Percentiles rank a stretch among this genome's conserved stretches.
Conservation (phyloP, 53 echinoderm and acorn worm species). For the Stichopus horrens region DNA sequence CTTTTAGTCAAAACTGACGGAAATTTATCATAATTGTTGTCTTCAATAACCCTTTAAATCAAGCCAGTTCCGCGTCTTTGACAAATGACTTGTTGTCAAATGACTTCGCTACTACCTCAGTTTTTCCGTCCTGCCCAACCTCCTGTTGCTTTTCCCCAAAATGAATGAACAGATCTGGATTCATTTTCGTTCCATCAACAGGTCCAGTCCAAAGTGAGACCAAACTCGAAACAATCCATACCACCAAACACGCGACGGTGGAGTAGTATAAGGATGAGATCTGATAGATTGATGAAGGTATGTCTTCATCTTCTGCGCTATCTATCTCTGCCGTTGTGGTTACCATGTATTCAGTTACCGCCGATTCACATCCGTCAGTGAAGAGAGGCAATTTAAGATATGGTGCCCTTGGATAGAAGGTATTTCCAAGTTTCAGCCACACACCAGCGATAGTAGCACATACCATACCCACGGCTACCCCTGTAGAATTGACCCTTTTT, state of each 20-base stretch:
- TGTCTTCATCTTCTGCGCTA: neutral
- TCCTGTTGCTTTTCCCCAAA: no score
- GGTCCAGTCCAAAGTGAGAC: neutral
- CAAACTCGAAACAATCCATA: neutral
- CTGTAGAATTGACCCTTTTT: neutral
- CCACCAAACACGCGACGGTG: neutral
- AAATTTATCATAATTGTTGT: no score
- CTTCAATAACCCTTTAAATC: no score
- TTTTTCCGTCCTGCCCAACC: no score
- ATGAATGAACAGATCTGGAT: no score
- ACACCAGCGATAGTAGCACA: neutral
- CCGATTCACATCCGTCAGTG: neutral
- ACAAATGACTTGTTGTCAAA: no score
- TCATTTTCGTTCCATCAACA: no score
- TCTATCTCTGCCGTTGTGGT: no score
- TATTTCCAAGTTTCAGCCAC: neutral
- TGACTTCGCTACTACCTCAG: no score
- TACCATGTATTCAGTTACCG: no score
- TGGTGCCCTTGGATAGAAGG: neutral
- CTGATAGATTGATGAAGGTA: neutral
- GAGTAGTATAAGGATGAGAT: conserved; percentile 1
- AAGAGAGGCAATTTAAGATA: neutral
- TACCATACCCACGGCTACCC: neutral
- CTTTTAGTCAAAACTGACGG: no score
- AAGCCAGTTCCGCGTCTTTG: no score